Percentiles rank a stretch among this genome's conserved stretches.
Evolutionary conservation across 1,140 invertebrate genomes (phyloP).

Genomic region (Cydia splendana): DNA sequence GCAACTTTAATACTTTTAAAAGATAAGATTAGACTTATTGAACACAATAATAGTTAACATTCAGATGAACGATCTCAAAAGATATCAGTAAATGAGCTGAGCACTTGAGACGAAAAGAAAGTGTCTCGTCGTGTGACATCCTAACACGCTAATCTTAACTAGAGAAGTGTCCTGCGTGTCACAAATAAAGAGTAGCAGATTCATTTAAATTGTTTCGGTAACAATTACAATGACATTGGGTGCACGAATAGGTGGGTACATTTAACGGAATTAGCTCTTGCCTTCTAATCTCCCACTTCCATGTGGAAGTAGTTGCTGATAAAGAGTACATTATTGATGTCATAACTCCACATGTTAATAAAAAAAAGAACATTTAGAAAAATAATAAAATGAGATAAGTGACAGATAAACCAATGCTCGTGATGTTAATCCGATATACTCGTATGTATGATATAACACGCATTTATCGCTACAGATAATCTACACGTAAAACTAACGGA

Average conservation of each 20-base stretch:
- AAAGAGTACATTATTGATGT: no score
- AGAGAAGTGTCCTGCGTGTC: neutral
- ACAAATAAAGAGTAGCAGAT: neutral
- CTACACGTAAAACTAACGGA: slow-evolving; percentile 22
- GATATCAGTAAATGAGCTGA: neutral
- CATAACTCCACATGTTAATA: no score
- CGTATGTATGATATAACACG: slow-evolving; percentile 35
- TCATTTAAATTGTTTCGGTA: no score
- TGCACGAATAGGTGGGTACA: no score
- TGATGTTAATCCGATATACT: slow-evolving; percentile 37
- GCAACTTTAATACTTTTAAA: slow-evolving; percentile 37
- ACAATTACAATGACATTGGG: no score
- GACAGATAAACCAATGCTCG: slow-evolving; percentile 34
- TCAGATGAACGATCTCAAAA: neutral
- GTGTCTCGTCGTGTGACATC: slow-evolving; percentile 27
- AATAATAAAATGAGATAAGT: neutral
- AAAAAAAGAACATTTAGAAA: no score
- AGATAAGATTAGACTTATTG: slow-evolving; percentile 18
- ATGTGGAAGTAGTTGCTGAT: no score
- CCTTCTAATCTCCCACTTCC: no score
- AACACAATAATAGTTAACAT: neutral
- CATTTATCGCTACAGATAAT: slow-evolving; percentile 42
- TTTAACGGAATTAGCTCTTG: no score
- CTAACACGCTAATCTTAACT: slow-evolving; percentile 27
- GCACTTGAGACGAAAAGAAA: slow-evolving; percentile 21